Evolutionary conservation across 2,113 vertebrate genomes (phyloP).

Genomic region (Eidolon helvum): DNA sequence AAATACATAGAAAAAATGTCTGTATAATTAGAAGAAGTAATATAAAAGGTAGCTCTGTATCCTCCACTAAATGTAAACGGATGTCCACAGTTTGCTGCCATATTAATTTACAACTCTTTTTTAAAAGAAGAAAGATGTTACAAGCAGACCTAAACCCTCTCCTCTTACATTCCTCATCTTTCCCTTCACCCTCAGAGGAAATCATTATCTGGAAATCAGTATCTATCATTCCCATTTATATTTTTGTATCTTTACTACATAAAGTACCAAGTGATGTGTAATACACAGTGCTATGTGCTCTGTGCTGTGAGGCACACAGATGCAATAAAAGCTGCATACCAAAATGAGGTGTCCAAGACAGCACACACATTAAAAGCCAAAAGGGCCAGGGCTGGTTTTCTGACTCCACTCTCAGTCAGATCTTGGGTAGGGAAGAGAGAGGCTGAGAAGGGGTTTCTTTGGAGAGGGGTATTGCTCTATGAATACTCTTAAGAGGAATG

Average conservation of each 20-base stretch:
- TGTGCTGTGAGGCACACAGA: neutral
- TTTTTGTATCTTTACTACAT: neutral
- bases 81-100: neutral
- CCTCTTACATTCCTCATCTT: neutral
- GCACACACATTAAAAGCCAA: neutral
- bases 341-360: neutral
- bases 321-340: neutral
- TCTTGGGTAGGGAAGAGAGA: neutral
- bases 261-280: neutral
- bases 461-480: neutral
- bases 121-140: conserved; percentile 29
- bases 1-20: neutral
- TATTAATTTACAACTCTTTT: neutral
- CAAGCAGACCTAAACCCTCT: neutral
- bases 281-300: neutral
- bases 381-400: neutral
- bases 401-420: neutral
- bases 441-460: neutral
- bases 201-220: neutral
- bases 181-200: neutral
- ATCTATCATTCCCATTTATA: neutral
- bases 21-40: neutral
- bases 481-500: neutral
- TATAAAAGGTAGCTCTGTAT: neutral
- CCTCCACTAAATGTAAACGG: neutral